A percentile compares a stretch with the other conserved stretches of the same genome.
Evolutionary conservation across 2,888 invertebrate genomes (phyloP).

Genomic region (Spisula solida): DNA sequence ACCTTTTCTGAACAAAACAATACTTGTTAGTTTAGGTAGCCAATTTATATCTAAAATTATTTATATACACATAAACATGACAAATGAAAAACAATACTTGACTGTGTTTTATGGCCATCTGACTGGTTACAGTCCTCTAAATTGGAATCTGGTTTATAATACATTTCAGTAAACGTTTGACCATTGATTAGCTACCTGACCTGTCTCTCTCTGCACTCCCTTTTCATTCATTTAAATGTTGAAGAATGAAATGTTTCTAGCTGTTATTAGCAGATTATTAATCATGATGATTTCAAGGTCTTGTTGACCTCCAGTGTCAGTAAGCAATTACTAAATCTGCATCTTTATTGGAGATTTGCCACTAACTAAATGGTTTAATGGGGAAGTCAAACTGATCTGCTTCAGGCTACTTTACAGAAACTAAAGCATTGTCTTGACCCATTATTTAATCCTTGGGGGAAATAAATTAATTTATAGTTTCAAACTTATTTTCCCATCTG

Average conservation of each 20-base stretch:
- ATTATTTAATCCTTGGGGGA: neutral
- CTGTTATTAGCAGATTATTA: neutral
- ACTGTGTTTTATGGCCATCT: neutral
- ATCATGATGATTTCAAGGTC: neutral
- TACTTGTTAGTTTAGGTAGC: constrained; percentile 4
- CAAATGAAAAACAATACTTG: constrained; percentile 18
- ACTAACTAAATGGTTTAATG: neutral
- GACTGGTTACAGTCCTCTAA: neutral
- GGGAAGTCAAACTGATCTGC: neutral
- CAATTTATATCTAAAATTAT: constrained; percentile 1
- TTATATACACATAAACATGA: neutral
- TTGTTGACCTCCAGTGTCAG: neutral
- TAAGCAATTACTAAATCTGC: constrained; percentile 14
- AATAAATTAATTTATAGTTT: constrained; percentile 3
- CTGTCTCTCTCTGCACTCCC: neutral
- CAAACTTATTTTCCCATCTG: neutral
- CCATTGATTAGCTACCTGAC: neutral
- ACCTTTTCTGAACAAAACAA: neutral
- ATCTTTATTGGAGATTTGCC: neutral
- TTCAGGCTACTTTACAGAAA: neutral
- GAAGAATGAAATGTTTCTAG: neutral
- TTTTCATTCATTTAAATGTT: neutral
- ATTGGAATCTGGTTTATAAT: constrained; percentile 8
- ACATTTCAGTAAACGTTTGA: neutral
- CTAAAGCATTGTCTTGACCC: neutral